phyloP scores from a whole-genome alignment of 2,113 vertebrate species.

The Bucco capensis region DNA sequence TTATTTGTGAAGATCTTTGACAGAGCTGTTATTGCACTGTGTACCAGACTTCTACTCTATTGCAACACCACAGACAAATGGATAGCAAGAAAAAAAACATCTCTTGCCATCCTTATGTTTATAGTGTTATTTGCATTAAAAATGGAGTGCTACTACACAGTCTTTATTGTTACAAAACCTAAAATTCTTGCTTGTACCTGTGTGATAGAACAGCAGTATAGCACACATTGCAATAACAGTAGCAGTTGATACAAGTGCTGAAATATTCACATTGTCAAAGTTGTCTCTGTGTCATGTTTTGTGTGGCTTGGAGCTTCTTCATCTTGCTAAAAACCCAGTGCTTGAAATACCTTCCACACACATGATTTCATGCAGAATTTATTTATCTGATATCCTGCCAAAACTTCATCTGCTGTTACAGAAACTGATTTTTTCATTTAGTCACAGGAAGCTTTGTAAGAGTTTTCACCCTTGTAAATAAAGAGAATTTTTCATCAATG shows the following conservation, averaged over 20 bases:
- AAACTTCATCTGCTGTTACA: not conserved
- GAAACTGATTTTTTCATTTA: not conserved
- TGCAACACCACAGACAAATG: not conserved
- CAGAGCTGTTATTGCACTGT: not conserved
- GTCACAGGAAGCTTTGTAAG: not conserved
- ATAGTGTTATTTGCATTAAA: not conserved
- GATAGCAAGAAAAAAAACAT: not conserved
- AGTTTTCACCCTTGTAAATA: not conserved
- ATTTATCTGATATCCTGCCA: not conserved
- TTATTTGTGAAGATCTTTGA: not conserved
- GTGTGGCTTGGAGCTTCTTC: not conserved
- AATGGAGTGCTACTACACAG: not conserved
- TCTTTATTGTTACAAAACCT: not conserved
- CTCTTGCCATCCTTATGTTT: not conserved
- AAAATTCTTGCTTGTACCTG: not conserved
- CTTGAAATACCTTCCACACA: not conserved
- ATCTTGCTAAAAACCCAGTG: not conserved
- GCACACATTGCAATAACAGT: rapidly evolving
- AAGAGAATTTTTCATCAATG: not conserved
- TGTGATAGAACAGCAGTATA: not conserved
- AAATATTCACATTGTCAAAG: not conserved
- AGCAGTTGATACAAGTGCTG: not conserved
- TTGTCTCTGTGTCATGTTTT: not conserved
- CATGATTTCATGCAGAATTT: not conserved
- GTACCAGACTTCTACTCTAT: not conserved